These are phyloP conservation scores for Ochotona curzoniae DNA, from an alignment of 2,113 vertebrate genomes.

Conservation along the genomic window DNA sequence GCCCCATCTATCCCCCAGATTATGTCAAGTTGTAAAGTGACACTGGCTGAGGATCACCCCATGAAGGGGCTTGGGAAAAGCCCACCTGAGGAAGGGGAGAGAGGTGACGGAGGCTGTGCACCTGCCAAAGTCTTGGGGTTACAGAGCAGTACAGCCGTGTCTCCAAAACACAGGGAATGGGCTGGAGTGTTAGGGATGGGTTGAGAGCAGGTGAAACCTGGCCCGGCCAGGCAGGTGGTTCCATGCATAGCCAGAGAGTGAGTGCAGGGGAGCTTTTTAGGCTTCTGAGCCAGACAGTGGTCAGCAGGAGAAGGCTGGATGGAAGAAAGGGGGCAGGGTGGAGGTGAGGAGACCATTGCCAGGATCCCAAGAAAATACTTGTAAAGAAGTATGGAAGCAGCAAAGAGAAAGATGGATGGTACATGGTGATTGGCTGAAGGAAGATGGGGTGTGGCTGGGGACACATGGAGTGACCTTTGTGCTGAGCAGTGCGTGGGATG, in stretches of 20 bases:
- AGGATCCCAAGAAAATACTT: background rate
- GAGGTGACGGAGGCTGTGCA: background rate
- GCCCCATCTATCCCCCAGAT: background rate
- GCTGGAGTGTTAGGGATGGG: background rate
- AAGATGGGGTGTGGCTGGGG: background rate
- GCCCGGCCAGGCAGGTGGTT: background rate
- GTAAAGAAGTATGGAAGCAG: background rate
- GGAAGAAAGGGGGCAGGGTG: background rate
- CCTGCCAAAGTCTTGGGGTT: background rate
- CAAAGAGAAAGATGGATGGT: background rate
- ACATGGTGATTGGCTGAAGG: background rate
- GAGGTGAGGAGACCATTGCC: background rate
- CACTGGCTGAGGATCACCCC: background rate
- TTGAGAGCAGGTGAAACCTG: background rate
- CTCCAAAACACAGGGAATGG: background rate
- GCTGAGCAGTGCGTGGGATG: background rate
- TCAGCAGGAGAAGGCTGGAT: background rate
- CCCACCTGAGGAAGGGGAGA: slow-evolving; percentile 1
- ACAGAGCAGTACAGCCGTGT: background rate
- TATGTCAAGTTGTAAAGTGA: slow-evolving; percentile 17
- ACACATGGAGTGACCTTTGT: background rate
- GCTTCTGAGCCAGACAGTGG: background rate
- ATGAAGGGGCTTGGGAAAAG: background rate
- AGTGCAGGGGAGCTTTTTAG: background rate
- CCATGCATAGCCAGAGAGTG: background rate